These are phyloP conservation scores for Limonius californicus DNA, from an alignment of 1,140 invertebrate genomes.

Conservation along the genomic window DNA sequence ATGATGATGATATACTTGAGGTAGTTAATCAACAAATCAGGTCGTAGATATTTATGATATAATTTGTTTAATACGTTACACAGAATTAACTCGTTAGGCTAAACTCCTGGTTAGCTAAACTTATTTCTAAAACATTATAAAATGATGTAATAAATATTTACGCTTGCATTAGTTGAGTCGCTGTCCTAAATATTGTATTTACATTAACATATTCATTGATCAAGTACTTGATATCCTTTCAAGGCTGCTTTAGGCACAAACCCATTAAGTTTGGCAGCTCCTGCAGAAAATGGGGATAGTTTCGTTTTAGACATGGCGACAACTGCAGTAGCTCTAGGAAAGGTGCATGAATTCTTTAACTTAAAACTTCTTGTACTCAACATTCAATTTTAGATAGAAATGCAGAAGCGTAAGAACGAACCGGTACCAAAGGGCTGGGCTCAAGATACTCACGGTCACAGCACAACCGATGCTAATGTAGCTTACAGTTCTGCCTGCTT, in stretches of 20 bases:
- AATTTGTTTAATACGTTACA: too few species aligned
- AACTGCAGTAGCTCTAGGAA: conserved; percentile 78
- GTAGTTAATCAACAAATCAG: too few species aligned
- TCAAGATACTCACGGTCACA: conserved; percentile 63
- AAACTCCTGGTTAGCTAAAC: not conserved
- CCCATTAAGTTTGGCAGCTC: conserved; percentile 79
- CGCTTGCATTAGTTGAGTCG: not conserved
- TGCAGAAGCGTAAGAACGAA: conserved; percentile 68
- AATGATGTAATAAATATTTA: not conserved
- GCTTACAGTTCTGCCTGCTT: conserved; percentile 64
- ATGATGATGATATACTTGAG: too few species aligned
- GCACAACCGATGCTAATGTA: conserved; percentile 62
- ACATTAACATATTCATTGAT: not conserved
- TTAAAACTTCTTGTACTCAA: not conserved
- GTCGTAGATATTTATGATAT: too few species aligned
- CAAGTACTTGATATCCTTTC: conserved; percentile 22
- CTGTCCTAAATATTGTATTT: not conserved
- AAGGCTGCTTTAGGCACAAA: conserved; percentile 84
- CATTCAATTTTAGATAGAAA: conserved; percentile 64
- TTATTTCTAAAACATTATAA: not conserved
- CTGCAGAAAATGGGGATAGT: conserved; percentile 63
- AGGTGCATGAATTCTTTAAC: conserved; percentile 50
- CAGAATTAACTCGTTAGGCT: too few species aligned
- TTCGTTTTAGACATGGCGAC: conserved; percentile 94
- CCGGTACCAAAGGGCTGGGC: conserved; percentile 82